Conservation (phyloP, 92 coral and sea anemone species). For the Actinostola sp. region DNA sequence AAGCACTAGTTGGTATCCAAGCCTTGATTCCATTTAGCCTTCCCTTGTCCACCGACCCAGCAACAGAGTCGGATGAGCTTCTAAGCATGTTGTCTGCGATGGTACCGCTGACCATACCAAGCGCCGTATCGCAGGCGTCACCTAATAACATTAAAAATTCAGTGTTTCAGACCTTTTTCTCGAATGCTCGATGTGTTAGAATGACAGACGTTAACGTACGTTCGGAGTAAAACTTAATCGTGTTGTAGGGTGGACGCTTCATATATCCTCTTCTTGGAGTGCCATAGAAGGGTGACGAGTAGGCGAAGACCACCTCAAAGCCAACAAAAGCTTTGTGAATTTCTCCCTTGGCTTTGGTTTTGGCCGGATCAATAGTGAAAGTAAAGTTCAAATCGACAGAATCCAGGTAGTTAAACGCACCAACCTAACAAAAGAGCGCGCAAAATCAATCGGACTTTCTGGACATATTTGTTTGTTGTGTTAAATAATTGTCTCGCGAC, state of each 20-base stretch:
- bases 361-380: slow-evolving; percentile 7
- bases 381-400: slow-evolving; percentile 4
- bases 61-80: slow-evolving; percentile 9
- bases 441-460: too few species aligned
- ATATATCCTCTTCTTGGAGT: not conserved
- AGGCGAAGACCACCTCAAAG: not conserved
- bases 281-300: slow-evolving; percentile 10
- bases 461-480: too few species aligned
- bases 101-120: slow-evolving; percentile 8
- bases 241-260: not conserved
- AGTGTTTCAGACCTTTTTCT: too few species aligned
- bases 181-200: too few species aligned
- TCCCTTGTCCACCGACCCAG: slow-evolving; percentile 1
- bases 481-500: too few species aligned
- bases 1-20: slow-evolving; percentile 20
- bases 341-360: slow-evolving; percentile 14
- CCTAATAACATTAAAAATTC: too few species aligned
- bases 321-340: slow-evolving; percentile 7
- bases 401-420: slow-evolving; percentile 1
- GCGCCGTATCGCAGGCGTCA: slow-evolving; percentile 12
- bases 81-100: not conserved
- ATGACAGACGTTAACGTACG: not conserved
- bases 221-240: slow-evolving; percentile 15
- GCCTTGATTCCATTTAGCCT: slow-evolving; percentile 18
- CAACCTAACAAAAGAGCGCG: not conserved